A percentile compares a stretch with the other conserved stretches of the same genome.
Conservation (phyloP, 2,888 invertebrate species). For the Calliphora vomitoria region DNA sequence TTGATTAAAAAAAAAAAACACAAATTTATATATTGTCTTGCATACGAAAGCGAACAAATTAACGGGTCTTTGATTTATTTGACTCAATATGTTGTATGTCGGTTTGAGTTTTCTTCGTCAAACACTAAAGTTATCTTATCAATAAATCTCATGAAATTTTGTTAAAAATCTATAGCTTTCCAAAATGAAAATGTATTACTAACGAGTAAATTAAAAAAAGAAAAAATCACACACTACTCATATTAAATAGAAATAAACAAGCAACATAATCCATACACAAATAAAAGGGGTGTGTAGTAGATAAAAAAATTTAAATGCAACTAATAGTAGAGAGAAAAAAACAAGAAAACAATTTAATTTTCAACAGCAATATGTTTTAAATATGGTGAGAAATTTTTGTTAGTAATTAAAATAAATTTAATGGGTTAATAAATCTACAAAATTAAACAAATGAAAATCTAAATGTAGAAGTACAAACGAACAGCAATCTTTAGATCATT, state of each 20-base stretch:
- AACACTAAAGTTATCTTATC: constrained; percentile 44
- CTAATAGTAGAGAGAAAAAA: background rate
- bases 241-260: constrained; percentile 6
- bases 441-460: constrained; percentile 31
- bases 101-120: constrained; percentile 1
- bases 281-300: constrained; percentile 1
- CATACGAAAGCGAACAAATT: constrained; percentile 16
- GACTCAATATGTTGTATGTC: constrained; percentile 16
- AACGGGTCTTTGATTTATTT: constrained; percentile 61
- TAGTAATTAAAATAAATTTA: constrained; percentile 39
- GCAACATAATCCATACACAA: too few relatives aligned
- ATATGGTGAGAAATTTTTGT: constrained; percentile 45
- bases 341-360: constrained; percentile 41
- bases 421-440: constrained; percentile 69
- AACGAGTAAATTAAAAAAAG: background rate
- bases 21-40: constrained; percentile 36
- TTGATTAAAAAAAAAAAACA: constrained; percentile 28
- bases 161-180: constrained; percentile 12
- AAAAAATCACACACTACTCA: constrained; percentile 25
- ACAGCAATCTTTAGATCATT: constrained; percentile 49
- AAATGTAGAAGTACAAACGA: constrained; percentile 5
- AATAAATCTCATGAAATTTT: constrained; percentile 53
- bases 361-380: constrained; percentile 52
- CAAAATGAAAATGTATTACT: constrained; percentile 14
- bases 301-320: constrained; percentile 24